Base-by-base conservation (phyloP, 2,113 vertebrate species). In the Caloenas nicobarica region DNA sequence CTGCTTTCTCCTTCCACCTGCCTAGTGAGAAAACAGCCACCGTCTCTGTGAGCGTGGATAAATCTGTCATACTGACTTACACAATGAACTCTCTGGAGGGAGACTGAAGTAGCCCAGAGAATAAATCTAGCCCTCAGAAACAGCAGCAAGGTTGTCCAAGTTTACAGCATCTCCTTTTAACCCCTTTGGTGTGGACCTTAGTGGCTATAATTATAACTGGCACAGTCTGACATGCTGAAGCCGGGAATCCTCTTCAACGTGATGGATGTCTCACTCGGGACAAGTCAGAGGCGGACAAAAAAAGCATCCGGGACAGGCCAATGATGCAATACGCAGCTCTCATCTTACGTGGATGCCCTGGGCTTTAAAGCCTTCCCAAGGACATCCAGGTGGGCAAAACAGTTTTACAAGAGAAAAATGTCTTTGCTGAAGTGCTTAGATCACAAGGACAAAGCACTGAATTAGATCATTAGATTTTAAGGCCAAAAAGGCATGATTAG, bases 151-250 rank as follows among this genome's bases (percentile, higher is more conserved):
- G 94, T 95, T 95, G 95, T 90, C 91, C 84, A 96, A 96, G 97
- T 98, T 98, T 98, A 98, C 97, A 96, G 96, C 72, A 69, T 94
- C 93, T 97, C 95, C 97, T 98, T 97, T 98, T 98, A 98, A 98
- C 97, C 97, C 89, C 78, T 94, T 72, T 96, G 94, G 95, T 95
- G 97, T 96, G 95, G 96, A 93, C 91, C 86, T 96, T 80, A 92
- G 77, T 90, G 78, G 82, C 94, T 98, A 85, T 97, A 98, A 98
- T 98, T 97, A 96, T 95, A 97, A 93, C 89, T 93, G 92, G 95
- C 93, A 76, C 97, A 94, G 70, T 64, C 79, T 94, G 97, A 97
- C 95, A 94, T 7, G 50, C 78, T 78, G 87, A 95, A 96, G 84
- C 48, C 6, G 10, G 80, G 40, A 42, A 69, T 87, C 77, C 94